Evolutionary conservation across 2,797 vertebrate genomes (phyloP).

Genomic region (Girardinus metallicus): DNA sequence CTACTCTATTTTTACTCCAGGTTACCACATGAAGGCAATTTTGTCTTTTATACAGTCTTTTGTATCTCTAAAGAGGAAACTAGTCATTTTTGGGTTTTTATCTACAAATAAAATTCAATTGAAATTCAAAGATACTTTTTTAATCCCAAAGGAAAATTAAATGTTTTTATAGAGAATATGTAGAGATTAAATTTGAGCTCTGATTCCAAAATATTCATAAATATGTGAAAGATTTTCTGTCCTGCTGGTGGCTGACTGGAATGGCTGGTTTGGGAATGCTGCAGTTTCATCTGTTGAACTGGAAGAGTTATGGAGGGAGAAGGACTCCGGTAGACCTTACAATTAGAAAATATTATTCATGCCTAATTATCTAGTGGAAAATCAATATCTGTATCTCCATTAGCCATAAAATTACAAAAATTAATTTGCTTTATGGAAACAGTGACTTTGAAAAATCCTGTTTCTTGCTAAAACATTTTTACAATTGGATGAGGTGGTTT

Average conservation of each 20-base stretch:
- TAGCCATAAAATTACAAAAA: too few species aligned
- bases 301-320: not conserved
- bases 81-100: not conserved
- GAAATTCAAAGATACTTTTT: too few species aligned
- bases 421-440: too few species aligned
- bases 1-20: not conserved
- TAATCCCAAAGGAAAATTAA: not conserved
- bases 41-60: not conserved
- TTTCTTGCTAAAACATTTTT: too few species aligned
- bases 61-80: not conserved
- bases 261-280: not conserved
- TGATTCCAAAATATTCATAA: not conserved
- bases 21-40: not conserved
- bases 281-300: not conserved
- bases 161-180: not conserved
- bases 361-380: slow-evolving; percentile 9
- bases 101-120: not conserved
- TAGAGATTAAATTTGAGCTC: not conserved
- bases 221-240: not conserved
- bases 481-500: too few species aligned
- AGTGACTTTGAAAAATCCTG: too few species aligned
- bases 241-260: too few species aligned
- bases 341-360: not conserved
- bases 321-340: not conserved
- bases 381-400: not conserved